Base-by-base conservation (phyloP, 2,113 vertebrate genomes). In the Albula goreensis region DNA sequence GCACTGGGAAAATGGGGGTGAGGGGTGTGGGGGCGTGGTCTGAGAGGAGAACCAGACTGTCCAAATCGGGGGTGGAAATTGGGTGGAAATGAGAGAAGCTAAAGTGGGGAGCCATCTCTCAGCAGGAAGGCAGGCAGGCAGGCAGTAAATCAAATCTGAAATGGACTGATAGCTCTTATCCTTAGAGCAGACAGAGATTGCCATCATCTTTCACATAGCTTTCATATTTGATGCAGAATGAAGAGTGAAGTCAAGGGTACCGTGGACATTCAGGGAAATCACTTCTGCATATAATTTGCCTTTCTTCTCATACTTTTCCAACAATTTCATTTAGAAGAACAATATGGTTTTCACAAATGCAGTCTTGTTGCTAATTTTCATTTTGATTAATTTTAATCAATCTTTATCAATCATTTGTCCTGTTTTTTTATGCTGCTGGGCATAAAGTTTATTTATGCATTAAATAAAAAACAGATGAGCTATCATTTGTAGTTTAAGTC, bases 81-180 rank as follows among this genome's bases (percentile, higher is more conserved):
- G 88, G 83, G 80, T 89, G 86, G 85, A 90, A 89, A 90, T 89
- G 82, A 90, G 81, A 12, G 85, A 85, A 83, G 88, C 87, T 85
- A 90, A 88, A 89, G 81, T 31, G 31, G 84, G 81, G 83, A 77
- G 85, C 48, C 79, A 83, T 84, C 82, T 89, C 85, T 78, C 89
- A 87, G 90, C 88, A 88, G 87, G 85, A 87, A 90, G 89, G 79
- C 84, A 83, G 86, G 79, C 84, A 86, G 90, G 81, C 87, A 86
- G 88, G 70, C 70, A 74, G 70, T 90, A 90, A 89, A 90, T 90
- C 90, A 88, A 89, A 85, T 83, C 87, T 89, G 87, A 90, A 89
- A 90, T 88, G 87, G 85, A 90, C 83, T 87, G 81, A 87, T 85
- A 89, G 70, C 70, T 74, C 70, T 87, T 88, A 90, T 90, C 90